Conservation (phyloP, 2,797 vertebrate genomes). For the Mormyrops attenuatus region DNA sequence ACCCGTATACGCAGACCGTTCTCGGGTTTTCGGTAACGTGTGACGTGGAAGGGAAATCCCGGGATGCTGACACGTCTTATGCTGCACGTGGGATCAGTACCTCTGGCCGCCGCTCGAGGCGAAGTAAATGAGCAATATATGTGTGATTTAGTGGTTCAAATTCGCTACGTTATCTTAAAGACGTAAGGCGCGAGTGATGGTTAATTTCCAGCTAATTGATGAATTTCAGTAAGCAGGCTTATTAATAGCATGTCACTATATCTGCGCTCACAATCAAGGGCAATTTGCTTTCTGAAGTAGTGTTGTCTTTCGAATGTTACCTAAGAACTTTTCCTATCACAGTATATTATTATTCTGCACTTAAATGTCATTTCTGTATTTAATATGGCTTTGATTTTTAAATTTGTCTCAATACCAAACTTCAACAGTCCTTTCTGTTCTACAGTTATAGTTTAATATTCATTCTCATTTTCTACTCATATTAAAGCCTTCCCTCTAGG, state of each 20-base stretch:
- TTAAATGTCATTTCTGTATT: neutral
- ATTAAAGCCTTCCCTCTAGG: neutral
- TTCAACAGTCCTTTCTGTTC: neutral
- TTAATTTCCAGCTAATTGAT: neutral
- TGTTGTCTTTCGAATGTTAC: neutral
- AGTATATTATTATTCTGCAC: neutral
- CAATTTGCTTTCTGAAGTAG: neutral
- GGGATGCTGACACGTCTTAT: neutral
- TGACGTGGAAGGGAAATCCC: neutral
- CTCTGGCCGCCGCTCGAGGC: neutral
- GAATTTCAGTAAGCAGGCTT: neutral
- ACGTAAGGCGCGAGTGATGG: neutral
- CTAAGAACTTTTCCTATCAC: neutral
- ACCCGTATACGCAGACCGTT: neutral
- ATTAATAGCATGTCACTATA: neutral
- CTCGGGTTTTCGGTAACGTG: neutral
- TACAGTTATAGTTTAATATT: neutral
- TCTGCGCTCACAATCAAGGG: neutral
- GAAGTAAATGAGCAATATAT: neutral
- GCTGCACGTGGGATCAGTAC: neutral
- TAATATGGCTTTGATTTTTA: neutral
- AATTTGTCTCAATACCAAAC: neutral
- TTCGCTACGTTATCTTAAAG: neutral
- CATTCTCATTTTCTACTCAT: neutral
- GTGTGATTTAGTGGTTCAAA: neutral